These are phyloP conservation scores for Sebastes trivittatus DNA, from an alignment of 2,797 vertebrate species.

Conservation along the genomic window DNA sequence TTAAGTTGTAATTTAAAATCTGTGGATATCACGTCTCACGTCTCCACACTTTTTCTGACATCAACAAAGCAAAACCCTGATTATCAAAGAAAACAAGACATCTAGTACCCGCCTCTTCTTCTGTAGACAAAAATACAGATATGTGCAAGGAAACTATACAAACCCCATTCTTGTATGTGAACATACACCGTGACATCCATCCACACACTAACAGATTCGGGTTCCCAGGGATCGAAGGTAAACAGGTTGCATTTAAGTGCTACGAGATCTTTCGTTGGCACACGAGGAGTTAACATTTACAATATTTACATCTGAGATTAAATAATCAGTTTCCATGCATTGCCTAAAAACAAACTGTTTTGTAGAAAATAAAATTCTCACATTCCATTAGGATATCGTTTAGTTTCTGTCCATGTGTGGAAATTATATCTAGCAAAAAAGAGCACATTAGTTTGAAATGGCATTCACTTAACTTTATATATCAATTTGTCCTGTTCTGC, in stretches of 20 bases:
- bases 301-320: constrained; percentile 72
- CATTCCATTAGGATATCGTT: constrained; percentile 58
- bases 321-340: constrained; percentile 65
- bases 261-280: constrained; percentile 78
- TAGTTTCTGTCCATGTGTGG: constrained; percentile 10
- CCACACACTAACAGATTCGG: constrained; percentile 44
- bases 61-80: constrained; percentile 24
- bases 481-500: constrained; percentile 15
- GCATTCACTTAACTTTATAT: constrained; percentile 35
- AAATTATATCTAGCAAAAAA: constrained; percentile 17
- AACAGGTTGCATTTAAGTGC: constrained; percentile 79
- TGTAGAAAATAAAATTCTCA: constrained; percentile 63
- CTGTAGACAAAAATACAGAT: constrained; percentile 57
- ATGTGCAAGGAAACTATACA: constrained; percentile 60
- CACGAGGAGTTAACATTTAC: constrained; percentile 72
- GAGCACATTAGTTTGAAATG: constrained; percentile 16
- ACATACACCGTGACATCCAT: constrained; percentile 39
- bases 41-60: neutral
- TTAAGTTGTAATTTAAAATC: neutral
- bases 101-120: neutral
- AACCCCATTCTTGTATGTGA: constrained; percentile 46
- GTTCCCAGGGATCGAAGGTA: constrained; percentile 54
- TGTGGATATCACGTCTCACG: neutral
- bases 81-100: constrained; percentile 14
- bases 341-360: constrained; percentile 51